Conservation (phyloP, 2,888 invertebrate genomes). For the Apamea crenata region DNA sequence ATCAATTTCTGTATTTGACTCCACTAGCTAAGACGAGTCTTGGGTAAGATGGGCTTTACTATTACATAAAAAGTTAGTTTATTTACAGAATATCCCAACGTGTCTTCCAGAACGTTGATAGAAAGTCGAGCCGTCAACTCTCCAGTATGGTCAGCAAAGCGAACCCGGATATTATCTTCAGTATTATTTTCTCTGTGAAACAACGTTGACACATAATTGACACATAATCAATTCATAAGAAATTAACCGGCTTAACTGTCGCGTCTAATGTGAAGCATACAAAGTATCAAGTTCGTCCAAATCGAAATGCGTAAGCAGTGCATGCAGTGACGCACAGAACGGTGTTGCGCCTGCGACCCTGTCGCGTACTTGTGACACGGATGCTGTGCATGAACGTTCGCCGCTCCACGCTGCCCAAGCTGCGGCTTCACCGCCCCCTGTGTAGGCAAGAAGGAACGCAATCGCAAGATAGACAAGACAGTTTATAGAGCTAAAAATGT, state of each 20-base stretch:
- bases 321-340: slow-evolving; percentile 93
- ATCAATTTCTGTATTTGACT: background rate
- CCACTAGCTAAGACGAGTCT: background rate
- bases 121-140: slow-evolving; percentile 91
- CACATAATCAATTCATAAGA: background rate
- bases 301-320: slow-evolving; percentile 92
- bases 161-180: slow-evolving; percentile 90
- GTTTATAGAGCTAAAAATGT: background rate
- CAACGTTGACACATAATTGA: slow-evolving; percentile 3
- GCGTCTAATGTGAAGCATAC: slow-evolving; percentile 62
- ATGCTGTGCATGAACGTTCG: slow-evolving; percentile 77
- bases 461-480: background rate
- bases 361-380: slow-evolving; percentile 77
- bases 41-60: background rate
- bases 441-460: background rate
- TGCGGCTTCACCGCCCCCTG: slow-evolving; percentile 83
- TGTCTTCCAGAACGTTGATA: slow-evolving; percentile 90
- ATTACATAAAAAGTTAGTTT: background rate
- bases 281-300: slow-evolving; percentile 90
- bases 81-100: slow-evolving; percentile 90
- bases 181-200: slow-evolving; percentile 71
- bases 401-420: slow-evolving; percentile 88
- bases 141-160: slow-evolving; percentile 93
- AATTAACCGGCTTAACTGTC: background rate
- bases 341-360: slow-evolving; percentile 84